Evolutionary conservation across 2,113 vertebrate genomes (phyloP), one percentile per base, ranked within the genome.

Genomic region (Hydrochoerus hydrochaeris): DNA sequence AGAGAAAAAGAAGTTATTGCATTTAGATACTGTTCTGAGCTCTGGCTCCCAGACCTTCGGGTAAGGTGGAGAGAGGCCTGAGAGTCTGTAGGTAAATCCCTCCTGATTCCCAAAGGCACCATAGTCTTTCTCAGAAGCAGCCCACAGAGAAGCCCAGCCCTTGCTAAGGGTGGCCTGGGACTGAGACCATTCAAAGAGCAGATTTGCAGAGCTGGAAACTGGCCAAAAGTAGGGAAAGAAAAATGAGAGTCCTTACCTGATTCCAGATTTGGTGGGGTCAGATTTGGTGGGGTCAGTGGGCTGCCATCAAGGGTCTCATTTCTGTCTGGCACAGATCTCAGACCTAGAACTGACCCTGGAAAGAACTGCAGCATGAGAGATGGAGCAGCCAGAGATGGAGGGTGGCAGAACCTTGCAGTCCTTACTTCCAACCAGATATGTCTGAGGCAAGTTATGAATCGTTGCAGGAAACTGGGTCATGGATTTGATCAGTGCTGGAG

Each of bases 191-290:
- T 32, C 22, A 41, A 85, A 65, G 11, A 60, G 44, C 52, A 35
- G 0, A 71, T 20, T 6, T 46, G 20, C n/a, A 49, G 65, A 54
- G 32, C 24, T 5, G 24, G 28, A n/a, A 26, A 54, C 38, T 11
- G 22, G 2, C 41, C 7, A 8, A 3, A 9, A 5, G 20, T 1
- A 2, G 32, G 4, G 67, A 71, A 17, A 28, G 32, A 6, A 22
- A 16, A 9, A 16, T 3, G 9, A 54, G 41, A 38, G 24, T 6
- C 30, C 52, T 73, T 26, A 24, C 4, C 28, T 12, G 12, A 16
- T 26, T 38, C 41, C n/a, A 77, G 6, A 22, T 35, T 65, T 30
- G 19, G 10, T 32, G 57, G 65, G 63, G 13, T 67, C 30, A 35
- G 30, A 35, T 17, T 32, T 35, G 63, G 6, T 69, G 35, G 35